These are phyloP conservation scores for Phaedon cochleariae DNA, from an alignment of 2,888 invertebrate species.

Conservation along the genomic window DNA sequence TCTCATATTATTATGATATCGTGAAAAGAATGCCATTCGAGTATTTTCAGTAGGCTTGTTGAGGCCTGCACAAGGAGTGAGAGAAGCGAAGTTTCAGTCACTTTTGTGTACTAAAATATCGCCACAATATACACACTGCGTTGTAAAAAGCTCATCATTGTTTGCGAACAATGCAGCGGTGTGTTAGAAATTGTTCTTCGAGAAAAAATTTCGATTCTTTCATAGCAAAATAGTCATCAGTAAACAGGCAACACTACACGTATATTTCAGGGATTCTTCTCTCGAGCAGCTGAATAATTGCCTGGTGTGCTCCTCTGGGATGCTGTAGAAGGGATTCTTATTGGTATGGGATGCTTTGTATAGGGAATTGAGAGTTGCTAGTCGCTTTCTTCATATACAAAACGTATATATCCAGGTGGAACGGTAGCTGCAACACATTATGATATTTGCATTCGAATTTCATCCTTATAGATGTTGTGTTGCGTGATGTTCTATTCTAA, in stretches of 20 bases:
- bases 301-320: too few species aligned
- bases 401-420: too few species aligned
- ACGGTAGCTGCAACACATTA: too few species aligned
- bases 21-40: slow-evolving; percentile 11
- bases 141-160: slow-evolving; percentile 27
- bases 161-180: slow-evolving; percentile 1
- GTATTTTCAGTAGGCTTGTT: slow-evolving; percentile 25
- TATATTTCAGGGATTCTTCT: background rate
- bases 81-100: slow-evolving; percentile 26
- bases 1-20: slow-evolving; percentile 1
- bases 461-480: too few species aligned
- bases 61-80: slow-evolving; percentile 30
- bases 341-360: too few species aligned
- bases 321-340: too few species aligned
- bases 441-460: too few species aligned
- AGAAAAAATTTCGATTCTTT: background rate
- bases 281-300: too few species aligned
- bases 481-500: too few species aligned
- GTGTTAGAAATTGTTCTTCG: background rate
- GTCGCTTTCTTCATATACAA: too few species aligned
- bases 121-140: slow-evolving; percentile 21
- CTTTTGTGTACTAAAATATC: slow-evolving; percentile 28
- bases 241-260: background rate
- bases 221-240: background rate
- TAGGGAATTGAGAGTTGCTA: too few species aligned